Evolutionary conservation across 2,113 vertebrate genomes (phyloP).

Genomic region (Python bivittatus): DNA sequence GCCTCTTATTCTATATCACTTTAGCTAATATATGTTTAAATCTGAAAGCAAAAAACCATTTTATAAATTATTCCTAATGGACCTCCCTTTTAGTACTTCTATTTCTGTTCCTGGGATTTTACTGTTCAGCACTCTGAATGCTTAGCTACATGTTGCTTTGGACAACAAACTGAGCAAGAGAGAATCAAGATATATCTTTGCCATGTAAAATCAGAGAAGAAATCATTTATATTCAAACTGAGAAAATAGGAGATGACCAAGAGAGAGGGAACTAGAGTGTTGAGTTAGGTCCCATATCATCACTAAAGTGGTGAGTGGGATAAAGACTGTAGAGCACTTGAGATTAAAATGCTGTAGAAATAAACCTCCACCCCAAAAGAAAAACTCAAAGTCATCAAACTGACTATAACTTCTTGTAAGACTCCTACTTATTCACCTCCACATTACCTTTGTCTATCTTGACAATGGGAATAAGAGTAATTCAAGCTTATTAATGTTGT

Average conservation of each 20-base stretch:
- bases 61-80: conserved; percentile 42
- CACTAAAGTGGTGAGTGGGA: not conserved
- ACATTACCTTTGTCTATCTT: not conserved
- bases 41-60: conserved; percentile 42
- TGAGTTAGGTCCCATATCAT: not conserved
- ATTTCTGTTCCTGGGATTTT: conserved; percentile 38
- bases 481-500: not conserved
- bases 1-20: too few relatives aligned
- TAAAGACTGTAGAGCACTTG: not conserved
- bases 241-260: conserved; percentile 3
- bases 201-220: conserved; percentile 23
- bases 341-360: not conserved
- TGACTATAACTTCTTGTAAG: not conserved
- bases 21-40: conserved; percentile 20
- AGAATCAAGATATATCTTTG: conserved; percentile 16
- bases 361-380: not conserved
- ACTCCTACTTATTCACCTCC: not conserved
- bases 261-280: not conserved
- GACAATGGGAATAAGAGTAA: not conserved
- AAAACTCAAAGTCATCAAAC: not conserved
- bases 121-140: conserved; percentile 47
- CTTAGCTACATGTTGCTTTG: conserved; percentile 42
- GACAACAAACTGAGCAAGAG: conserved; percentile 43
- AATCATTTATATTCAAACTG: conserved; percentile 30
- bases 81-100: conserved; percentile 13